Conservation (phyloP, 2,113 vertebrate species). For the Pampusana beccarii region DNA sequence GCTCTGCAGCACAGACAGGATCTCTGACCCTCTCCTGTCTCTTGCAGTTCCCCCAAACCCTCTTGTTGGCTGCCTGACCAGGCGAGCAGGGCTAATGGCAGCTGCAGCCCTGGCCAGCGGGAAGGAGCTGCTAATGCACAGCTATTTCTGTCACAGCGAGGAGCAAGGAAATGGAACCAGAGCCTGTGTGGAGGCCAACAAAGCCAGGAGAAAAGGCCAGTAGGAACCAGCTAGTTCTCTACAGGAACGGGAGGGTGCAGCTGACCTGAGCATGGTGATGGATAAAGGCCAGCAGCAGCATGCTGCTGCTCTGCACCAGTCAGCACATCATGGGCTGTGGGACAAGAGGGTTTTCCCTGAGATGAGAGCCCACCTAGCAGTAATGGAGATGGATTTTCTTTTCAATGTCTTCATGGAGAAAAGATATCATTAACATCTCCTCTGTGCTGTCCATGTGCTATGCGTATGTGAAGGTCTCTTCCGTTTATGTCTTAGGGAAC, state of each 20-base stretch:
- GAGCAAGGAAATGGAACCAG: not conserved
- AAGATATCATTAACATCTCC: not conserved
- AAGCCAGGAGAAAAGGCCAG: not conserved
- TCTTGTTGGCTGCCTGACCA: not conserved
- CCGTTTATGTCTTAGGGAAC: not conserved
- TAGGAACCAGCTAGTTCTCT: not conserved
- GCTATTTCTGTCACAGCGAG: not conserved
- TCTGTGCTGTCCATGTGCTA: not conserved
- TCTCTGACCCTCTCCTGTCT: not conserved
- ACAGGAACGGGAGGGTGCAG: not conserved
- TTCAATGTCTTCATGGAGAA: not conserved
- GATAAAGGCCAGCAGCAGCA: not conserved
- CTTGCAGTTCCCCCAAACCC: not conserved
- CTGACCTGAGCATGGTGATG: not conserved
- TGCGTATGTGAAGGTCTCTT: not conserved
- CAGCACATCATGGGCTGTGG: fast-evolving
- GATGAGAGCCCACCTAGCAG: not conserved
- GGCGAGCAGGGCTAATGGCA: not conserved
- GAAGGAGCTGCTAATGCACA: not conserved
- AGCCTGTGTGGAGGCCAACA: not conserved
- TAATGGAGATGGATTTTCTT: not conserved
- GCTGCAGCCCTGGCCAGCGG: not conserved
- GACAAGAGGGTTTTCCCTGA: not conserved
- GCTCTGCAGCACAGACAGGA: not conserved
- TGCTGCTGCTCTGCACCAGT: fast-evolving